These are phyloP conservation scores for Parus major DNA, from an alignment of 2,113 vertebrate genomes.

Conservation along the genomic window DNA sequence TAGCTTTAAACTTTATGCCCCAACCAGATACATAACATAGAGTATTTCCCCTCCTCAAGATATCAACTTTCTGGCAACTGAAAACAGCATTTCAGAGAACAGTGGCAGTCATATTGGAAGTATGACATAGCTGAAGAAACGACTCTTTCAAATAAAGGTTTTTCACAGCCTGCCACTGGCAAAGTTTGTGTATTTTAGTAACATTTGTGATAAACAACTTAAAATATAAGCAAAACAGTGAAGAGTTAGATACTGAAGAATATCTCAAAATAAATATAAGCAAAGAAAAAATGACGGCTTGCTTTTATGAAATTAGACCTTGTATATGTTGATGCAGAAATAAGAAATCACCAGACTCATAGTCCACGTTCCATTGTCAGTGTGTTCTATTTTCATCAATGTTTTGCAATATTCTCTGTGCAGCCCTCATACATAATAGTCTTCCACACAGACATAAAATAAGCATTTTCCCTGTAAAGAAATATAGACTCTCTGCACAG, in stretches of 20 bases:
- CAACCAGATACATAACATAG: neutral
- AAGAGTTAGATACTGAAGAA: neutral
- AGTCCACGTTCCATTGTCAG: neutral
- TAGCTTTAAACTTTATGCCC: too few relatives aligned
- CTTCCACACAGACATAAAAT: neutral
- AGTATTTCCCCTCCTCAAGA: neutral
- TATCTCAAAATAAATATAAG: neutral
- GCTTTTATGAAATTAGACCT: neutral
- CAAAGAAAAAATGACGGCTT: neutral
- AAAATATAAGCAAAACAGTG: neutral
- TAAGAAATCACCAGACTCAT: neutral
- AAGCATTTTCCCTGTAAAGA: neutral
- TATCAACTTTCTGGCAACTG: neutral
- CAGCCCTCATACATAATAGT: neutral
- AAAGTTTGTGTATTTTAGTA: neutral
- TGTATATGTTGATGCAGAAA: neutral
- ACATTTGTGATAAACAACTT: neutral
- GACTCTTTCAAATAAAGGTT: neutral
- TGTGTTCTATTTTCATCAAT: neutral
- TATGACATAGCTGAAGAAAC: neutral
- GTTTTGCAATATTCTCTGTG: neutral
- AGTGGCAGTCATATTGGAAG: neutral
- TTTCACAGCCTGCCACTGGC: neutral
- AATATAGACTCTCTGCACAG: neutral
- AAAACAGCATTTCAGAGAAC: neutral